Base-by-base conservation (phyloP, 2,888 invertebrate species). In the Watsonalla cultraria region DNA sequence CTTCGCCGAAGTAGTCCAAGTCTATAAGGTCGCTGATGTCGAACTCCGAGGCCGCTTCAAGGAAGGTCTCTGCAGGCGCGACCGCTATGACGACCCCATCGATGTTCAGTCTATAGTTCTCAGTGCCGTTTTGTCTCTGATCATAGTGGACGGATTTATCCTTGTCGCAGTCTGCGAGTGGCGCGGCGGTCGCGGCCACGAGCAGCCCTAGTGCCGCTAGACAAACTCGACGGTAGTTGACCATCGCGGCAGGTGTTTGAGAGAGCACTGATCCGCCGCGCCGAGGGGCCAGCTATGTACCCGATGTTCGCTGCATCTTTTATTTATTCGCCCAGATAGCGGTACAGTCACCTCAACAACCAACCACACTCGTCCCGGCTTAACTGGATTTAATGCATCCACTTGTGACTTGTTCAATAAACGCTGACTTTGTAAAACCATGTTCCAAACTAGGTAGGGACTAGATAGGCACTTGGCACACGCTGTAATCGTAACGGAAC, bases 101-200 rank as follows among this genome's bases (percentile, higher is more conserved):
- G 51, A 96, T 90, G 72, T 93, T 93, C 8, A 96, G 82, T 14
- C 95, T 90, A 61, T 93, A 92, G 84, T 96, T 96, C 67, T 95
- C 95, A 0, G 93, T 89, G 0, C 96, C 96, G 73, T 95, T 96
- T 76, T 96, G 96, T 7, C 95, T 85, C 74, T 96, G 95, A 80
- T 96, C 96, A 76, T 93, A 94, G 60, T 88, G 84, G 51, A 66
- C 64, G 57, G 81, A 78, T n/a, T 75, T 68, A 5, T 75, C 65
- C 5, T 11, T 42, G 42, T 42, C 42, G 11, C 42, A 42, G 42
- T 42, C 57, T 2, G 61, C 68, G 5, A 68, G 54, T 5, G 68
- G 54, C 5, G 68, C 63, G 47, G 73, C 53, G 24, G 78, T 54
- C 54, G 66, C 68, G 45, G 73, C 62, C 24, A 84, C 54, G 5